These are phyloP conservation scores for Cyclophora punctaria DNA, from an alignment of 2,888 invertebrate species.

Conservation along the genomic window DNA sequence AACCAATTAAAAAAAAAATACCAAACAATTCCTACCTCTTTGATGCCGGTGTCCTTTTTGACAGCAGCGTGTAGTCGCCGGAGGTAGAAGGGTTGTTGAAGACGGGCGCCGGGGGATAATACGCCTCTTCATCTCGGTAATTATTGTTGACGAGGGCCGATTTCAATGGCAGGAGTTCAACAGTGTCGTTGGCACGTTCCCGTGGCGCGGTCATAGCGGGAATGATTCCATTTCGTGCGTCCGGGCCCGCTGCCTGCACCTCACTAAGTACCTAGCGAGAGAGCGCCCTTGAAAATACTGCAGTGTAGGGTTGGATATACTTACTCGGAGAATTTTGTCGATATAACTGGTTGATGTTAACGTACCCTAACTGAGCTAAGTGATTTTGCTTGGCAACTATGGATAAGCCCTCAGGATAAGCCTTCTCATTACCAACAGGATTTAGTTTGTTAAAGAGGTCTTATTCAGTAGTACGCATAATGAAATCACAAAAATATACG, in stretches of 20 bases:
- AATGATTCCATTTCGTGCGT: slow-evolving; percentile 38
- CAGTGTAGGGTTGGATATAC: slow-evolving; percentile 37
- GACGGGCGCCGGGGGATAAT: slow-evolving; percentile 50
- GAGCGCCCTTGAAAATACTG: slow-evolving; percentile 55
- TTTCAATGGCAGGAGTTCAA: slow-evolving; percentile 63
- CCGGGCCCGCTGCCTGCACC: slow-evolving; percentile 39
- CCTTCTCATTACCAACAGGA: too few species aligned
- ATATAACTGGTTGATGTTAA: neutral
- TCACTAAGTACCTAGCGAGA: slow-evolving; percentile 25
- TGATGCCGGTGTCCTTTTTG: slow-evolving; percentile 69
- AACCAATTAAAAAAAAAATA: neutral
- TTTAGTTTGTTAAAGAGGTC: too few species aligned
- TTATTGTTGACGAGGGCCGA: slow-evolving; percentile 63
- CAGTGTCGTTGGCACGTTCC: slow-evolving; percentile 52
- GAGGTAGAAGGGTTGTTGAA: slow-evolving; percentile 54
- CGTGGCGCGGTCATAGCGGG: slow-evolving; percentile 58
- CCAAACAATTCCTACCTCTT: slow-evolving; percentile 50
- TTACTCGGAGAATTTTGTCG: neutral
- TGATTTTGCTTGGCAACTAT: neutral
- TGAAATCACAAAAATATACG: too few species aligned
- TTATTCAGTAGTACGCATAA: too few species aligned
- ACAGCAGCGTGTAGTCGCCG: slow-evolving; percentile 62
- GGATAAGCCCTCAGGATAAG: neutral
- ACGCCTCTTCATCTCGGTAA: slow-evolving; percentile 58
- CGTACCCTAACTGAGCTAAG: neutral